Evolutionary conservation across 64 coral and sea anemone genomes (phyloP).

Genomic region (Porites lutea): DNA sequence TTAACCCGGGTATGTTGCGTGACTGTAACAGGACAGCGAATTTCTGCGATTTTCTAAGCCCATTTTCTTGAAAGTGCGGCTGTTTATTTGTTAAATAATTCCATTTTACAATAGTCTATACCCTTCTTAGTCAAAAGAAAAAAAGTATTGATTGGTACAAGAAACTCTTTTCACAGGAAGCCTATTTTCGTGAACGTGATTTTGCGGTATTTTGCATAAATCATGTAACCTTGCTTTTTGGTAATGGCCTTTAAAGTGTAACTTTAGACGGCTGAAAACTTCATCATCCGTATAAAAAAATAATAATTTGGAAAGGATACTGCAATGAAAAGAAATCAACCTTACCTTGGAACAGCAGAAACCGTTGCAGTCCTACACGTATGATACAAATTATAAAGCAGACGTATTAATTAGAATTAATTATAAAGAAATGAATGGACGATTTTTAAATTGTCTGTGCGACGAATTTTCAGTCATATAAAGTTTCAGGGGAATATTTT

Average conservation of each 20-base stretch:
- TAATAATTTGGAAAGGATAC: slow-evolving; percentile 1
- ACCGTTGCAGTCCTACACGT: not conserved
- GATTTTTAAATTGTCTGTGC: slow-evolving; percentile 16
- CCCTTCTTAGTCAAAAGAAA: not conserved
- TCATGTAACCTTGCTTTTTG: too few relatives aligned
- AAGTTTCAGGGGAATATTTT: slow-evolving; percentile 3
- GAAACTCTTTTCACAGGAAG: too few relatives aligned
- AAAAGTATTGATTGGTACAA: not conserved
- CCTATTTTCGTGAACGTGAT: not conserved
- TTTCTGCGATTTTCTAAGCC: too few relatives aligned
- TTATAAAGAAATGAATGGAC: slow-evolving; percentile 2
- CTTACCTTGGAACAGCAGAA: too few relatives aligned
- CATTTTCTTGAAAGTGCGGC: too few relatives aligned
- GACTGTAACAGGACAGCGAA: too few relatives aligned
- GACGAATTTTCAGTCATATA: slow-evolving; percentile 12
- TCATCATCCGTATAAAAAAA: not conserved
- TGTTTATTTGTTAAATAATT: not conserved
- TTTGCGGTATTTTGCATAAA: not conserved
- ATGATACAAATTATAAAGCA: not conserved
- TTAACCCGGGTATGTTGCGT: too few relatives aligned
- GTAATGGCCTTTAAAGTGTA: not conserved
- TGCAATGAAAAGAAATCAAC: too few relatives aligned
- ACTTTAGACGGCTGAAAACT: not conserved
- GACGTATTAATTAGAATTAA: not conserved
- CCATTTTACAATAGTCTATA: not conserved